Evolutionary conservation across 2,888 invertebrate genomes (phyloP).

Genomic region (Cremastinae sp.): DNA sequence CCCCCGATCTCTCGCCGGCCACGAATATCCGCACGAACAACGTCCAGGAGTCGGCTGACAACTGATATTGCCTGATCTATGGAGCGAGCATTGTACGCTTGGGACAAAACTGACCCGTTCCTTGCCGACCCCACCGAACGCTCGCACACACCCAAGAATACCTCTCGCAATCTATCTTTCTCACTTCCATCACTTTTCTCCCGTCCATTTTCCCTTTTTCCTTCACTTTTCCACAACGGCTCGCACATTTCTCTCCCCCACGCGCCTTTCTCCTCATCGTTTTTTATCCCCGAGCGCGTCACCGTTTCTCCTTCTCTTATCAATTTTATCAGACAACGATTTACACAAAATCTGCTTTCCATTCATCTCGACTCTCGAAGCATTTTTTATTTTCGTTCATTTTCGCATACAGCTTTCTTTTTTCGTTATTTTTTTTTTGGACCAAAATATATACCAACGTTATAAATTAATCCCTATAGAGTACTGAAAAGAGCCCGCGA

Average conservation of each 20-base stretch:
- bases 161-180: slow-evolving; percentile 55
- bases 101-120: slow-evolving; percentile 78
- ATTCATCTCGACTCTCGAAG: too few relatives aligned
- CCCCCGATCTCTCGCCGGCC: slow-evolving; percentile 24
- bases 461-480: slow-evolving; percentile 60
- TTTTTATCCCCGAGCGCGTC: too few relatives aligned
- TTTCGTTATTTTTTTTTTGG: background rate
- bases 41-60: slow-evolving; percentile 69
- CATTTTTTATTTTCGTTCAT: too few relatives aligned
- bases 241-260: background rate
- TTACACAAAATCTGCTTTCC: background rate
- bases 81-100: slow-evolving; percentile 79
- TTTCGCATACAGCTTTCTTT: too few relatives aligned
- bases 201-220: slow-evolving; percentile 20
- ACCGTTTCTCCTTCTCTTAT: too few relatives aligned
- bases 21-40: slow-evolving; percentile 3
- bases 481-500: too few relatives aligned
- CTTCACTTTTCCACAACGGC: slow-evolving; percentile 26
- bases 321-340: background rate
- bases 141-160: slow-evolving; percentile 7
- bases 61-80: slow-evolving; percentile 81
- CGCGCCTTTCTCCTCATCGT: background rate
- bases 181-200: slow-evolving; percentile 26
- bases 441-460: slow-evolving; percentile 51
- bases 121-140: slow-evolving; percentile 36